Conservation (phyloP, 2,888 invertebrate genomes). For the Leptinotarsa tumamoca region DNA sequence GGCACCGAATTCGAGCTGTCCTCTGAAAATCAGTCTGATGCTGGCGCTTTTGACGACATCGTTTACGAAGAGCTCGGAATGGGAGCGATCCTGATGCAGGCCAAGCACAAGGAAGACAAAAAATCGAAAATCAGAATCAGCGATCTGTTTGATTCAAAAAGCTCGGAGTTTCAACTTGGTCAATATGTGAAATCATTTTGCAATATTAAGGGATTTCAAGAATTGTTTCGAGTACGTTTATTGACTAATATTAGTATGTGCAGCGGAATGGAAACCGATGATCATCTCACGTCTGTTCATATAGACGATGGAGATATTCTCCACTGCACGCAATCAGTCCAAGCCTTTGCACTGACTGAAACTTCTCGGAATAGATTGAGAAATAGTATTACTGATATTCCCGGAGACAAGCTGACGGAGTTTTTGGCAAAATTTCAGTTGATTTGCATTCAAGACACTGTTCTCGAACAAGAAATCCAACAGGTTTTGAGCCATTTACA, state of each 20-base stretch:
- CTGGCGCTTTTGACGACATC: background rate
- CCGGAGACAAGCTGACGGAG: background rate
- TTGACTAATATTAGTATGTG: background rate
- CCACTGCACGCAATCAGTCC: background rate
- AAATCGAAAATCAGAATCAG: background rate
- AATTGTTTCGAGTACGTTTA: background rate
- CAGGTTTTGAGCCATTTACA: background rate
- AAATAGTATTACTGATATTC: background rate
- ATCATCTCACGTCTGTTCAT: background rate
- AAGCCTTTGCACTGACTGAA: background rate
- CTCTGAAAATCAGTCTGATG: background rate
- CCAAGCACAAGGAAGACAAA: background rate
- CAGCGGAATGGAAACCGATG: background rate
- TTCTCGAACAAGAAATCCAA: background rate
- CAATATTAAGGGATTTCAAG: background rate
- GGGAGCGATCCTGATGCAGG: slow-evolving; percentile 3
- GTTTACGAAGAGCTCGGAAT: background rate
- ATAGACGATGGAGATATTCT: background rate
- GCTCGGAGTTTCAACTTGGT: background rate
- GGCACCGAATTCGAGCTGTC: slow-evolving; percentile 6
- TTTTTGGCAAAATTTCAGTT: slow-evolving; percentile 16
- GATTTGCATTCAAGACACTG: background rate
- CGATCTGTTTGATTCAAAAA: background rate
- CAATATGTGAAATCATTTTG: slow-evolving; percentile 2
- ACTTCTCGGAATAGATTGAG: background rate